These are phyloP conservation scores for Zeus faber DNA, from an alignment of 2,113 vertebrate genomes.

Conservation along the genomic window DNA sequence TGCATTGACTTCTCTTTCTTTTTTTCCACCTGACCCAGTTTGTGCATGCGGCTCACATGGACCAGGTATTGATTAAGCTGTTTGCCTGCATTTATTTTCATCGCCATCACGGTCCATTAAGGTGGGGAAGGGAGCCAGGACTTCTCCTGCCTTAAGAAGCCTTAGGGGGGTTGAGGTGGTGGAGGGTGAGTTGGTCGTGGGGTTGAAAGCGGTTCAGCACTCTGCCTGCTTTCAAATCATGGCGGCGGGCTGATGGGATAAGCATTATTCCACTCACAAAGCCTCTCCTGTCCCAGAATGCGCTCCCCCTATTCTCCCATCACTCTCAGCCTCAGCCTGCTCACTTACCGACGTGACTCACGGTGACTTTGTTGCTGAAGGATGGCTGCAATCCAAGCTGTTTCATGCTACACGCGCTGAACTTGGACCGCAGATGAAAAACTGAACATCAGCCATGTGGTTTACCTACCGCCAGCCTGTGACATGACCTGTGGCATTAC, in stretches of 20 bases:
- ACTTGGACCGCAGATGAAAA: slow-evolving; percentile 26
- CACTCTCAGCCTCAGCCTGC: slow-evolving; percentile 30
- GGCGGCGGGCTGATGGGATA: slow-evolving; percentile 50
- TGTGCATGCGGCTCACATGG: slow-evolving; percentile 28
- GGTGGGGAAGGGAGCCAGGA: slow-evolving; percentile 5
- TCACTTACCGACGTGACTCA: slow-evolving; percentile 35
- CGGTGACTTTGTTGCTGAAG: slow-evolving; percentile 26
- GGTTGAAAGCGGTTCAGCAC: slow-evolving; percentile 41
- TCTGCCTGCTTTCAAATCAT: slow-evolving; percentile 47
- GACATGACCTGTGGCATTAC: background rate
- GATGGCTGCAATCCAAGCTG: slow-evolving; percentile 28
- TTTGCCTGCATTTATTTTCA: slow-evolving; percentile 37
- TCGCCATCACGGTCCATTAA: slow-evolving; percentile 39
- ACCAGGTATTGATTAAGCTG: slow-evolving; percentile 25
- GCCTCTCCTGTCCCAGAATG: slow-evolving; percentile 53
- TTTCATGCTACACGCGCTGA: slow-evolving; percentile 27
- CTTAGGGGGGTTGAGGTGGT: no score
- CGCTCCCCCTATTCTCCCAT: slow-evolving; percentile 47
- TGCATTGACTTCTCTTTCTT: slow-evolving; percentile 1
- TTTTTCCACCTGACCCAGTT: background rate
- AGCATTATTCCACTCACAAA: slow-evolving; percentile 52
- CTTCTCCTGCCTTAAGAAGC: slow-evolving; percentile 23
- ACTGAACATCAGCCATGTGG: slow-evolving; percentile 30
- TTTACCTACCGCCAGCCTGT: slow-evolving; percentile 7
- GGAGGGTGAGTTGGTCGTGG: no score